These are phyloP conservation scores for Cryptotis parvus DNA, from an alignment of 2,113 vertebrate species.

Conservation along the genomic window DNA sequence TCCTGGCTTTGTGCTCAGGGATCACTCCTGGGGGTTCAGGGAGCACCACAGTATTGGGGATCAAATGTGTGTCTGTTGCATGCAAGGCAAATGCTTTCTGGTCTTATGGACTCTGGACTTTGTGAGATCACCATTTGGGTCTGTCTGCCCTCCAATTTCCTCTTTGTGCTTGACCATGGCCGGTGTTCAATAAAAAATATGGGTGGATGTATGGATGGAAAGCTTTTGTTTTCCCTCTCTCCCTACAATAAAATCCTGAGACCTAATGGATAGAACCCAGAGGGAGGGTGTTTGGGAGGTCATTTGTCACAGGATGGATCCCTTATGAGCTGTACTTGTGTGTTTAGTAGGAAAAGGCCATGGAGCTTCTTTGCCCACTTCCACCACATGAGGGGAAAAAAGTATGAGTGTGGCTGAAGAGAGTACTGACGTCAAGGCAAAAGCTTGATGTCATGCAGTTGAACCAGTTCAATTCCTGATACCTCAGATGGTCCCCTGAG, in stretches of 20 bases:
- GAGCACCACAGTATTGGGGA: too few relatives aligned
- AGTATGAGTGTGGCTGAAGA: too few relatives aligned
- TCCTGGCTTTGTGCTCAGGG: too few relatives aligned
- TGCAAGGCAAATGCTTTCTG: too few relatives aligned
- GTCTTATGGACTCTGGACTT: background rate
- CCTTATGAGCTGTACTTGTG: background rate
- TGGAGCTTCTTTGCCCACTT: background rate
- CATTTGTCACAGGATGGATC: background rate
- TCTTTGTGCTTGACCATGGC: background rate
- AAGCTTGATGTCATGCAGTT: background rate
- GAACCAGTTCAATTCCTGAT: background rate
- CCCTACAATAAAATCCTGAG: background rate
- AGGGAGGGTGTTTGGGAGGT: background rate
- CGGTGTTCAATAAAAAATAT: constrained; percentile 8
- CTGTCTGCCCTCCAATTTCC: constrained; percentile 12
- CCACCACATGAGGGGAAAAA: background rate
- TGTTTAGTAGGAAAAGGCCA: background rate
- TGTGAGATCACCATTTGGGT: background rate
- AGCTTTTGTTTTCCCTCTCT: background rate
- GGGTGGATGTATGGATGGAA: background rate
- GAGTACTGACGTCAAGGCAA: too few relatives aligned
- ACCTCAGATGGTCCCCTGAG: background rate
- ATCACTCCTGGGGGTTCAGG: too few relatives aligned
- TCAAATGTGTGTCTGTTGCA: too few relatives aligned
- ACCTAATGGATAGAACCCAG: background rate